Conservation (phyloP, 2,113 vertebrate genomes). For the Boleophthalmus pectinirostris region DNA sequence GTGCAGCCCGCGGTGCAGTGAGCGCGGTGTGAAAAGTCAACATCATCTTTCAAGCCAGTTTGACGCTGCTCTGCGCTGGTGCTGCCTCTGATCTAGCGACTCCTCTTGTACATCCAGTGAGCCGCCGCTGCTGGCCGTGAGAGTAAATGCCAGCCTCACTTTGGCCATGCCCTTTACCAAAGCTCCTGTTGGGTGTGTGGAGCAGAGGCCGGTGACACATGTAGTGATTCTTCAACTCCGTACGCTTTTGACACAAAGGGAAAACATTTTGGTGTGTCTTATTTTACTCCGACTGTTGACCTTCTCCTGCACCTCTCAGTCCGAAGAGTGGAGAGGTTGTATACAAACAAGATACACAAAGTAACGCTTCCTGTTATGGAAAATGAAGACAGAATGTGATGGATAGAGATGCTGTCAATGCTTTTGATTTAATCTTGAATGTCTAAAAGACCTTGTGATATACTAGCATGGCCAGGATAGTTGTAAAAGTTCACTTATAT, state of each 20-base stretch:
- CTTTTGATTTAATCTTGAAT: neutral
- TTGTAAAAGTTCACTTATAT: neutral
- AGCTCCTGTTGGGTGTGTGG: slow-evolving; percentile 20
- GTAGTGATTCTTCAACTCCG: slow-evolving; percentile 16
- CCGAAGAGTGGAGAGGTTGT: neutral
- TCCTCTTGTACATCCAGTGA: slow-evolving; percentile 40
- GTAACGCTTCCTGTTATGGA: neutral
- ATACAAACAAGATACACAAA: slow-evolving; percentile 11
- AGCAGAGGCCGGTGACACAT: slow-evolving; percentile 22
- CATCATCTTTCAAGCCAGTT: slow-evolving; percentile 63
- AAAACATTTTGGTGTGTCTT: slow-evolving; percentile 9
- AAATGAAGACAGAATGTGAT: slow-evolving; percentile 4
- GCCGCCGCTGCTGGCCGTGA: slow-evolving; percentile 26
- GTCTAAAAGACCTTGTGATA: neutral
- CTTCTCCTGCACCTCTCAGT: slow-evolving; percentile 6
- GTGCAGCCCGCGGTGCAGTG: slow-evolving; percentile 18
- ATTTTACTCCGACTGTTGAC: slow-evolving; percentile 10
- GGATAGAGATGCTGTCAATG: neutral
- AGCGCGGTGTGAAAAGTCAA: slow-evolving; percentile 57
- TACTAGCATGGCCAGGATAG: neutral
- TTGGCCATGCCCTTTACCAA: slow-evolving; percentile 51
- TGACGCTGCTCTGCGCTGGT: slow-evolving; percentile 24
- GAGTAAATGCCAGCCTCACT: slow-evolving; percentile 60
- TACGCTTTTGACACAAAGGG: slow-evolving; percentile 13
- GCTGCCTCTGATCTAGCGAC: slow-evolving; percentile 45